Evolutionary conservation across 2,113 vertebrate genomes (phyloP).

Genomic region (Colistium nudipinnis): DNA sequence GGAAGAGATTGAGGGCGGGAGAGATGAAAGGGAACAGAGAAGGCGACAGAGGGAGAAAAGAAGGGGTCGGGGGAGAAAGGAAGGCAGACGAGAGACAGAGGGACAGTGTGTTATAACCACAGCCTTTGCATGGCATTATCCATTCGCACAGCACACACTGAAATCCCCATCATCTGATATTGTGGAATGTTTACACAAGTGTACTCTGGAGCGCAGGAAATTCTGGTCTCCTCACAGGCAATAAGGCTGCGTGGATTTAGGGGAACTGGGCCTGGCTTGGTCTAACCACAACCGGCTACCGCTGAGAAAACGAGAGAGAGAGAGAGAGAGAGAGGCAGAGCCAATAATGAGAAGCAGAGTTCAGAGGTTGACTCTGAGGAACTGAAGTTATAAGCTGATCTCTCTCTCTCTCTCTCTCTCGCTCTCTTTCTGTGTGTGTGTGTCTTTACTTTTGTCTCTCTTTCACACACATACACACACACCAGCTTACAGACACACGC

Average conservation of each 20-base stretch:
- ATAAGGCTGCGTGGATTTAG: conserved; percentile 63
- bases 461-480: conserved; percentile 25
- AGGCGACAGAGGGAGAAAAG: conserved; percentile 8
- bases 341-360: conserved; percentile 68
- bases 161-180: conserved; percentile 78
- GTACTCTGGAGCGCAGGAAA: conserved; percentile 72
- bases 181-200: conserved; percentile 81
- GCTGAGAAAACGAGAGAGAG: conserved; percentile 48
- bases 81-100: conserved; percentile 59
- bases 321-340: conserved; percentile 27
- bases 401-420: conserved; percentile 42
- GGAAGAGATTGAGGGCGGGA: conserved; percentile 3
- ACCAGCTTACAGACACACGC: conserved; percentile 13
- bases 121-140: conserved; percentile 69
- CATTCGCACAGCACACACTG: conserved; percentile 53
- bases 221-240: conserved; percentile 72
- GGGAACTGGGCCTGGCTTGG: conserved; percentile 48
- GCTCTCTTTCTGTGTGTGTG: conserved; percentile 26
- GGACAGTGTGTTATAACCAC: conserved; percentile 62
- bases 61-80: conserved; percentile 24
- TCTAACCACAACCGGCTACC: conserved; percentile 68
- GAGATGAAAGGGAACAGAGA: conserved; percentile 20
- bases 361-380: conserved; percentile 72
- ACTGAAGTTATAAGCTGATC: conserved; percentile 66
- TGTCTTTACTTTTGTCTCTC: conserved; percentile 34